Base-by-base conservation (phyloP, 2,888 invertebrate species). In the Epiperipatus broadwayi region DNA sequence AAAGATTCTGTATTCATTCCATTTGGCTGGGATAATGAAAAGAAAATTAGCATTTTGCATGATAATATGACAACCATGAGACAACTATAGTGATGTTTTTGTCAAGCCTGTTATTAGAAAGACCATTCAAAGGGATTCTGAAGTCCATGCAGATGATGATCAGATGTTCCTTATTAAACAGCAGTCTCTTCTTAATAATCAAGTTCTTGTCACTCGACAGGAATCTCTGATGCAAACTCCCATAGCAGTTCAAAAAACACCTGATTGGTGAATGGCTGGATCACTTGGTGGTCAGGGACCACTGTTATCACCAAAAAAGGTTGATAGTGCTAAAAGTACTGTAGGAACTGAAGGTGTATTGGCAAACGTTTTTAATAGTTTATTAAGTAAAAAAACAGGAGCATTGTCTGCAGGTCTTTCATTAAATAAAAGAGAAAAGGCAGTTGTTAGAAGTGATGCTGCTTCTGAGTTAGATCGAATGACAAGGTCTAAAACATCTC, bases 1-100 rank as follows among this genome's bases (percentile, higher is more conserved):
- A 91, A 89, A 62, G 93, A 95, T 64, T 84, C 89, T 40, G 85
- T 95, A 45, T 76, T 95, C 56, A 89, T 87, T 63, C 95, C 95
- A 44, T 77, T 89, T 47, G 95, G 93, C 44, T 95, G 95, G 95
- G 95, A 95, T 64, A 93, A 85, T 64, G 77, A 87, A 67, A 93
- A 93, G 67, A 95, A 95, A 69, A 87, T 95, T 58, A 77, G 81
- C 61, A 93, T 95, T 66, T 70, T 95, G 50, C 78, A 84, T 59
- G 95, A 95, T 63, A 91, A 89, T 60, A 77, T 93, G 73, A 79
- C 81, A 58, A 75, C 77, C 29, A 84, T 91, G 64, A 84, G 80
- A 87, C 61, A 77, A 78, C 56, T 68, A 59, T 52, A 75, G 84
- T 49, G 87, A 91, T 55, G 73, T 91, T 41, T 89, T 95, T 47